phyloP scores from a whole-genome alignment of 1,140 invertebrate genomes.

The Drosophila murphyi region DNA sequence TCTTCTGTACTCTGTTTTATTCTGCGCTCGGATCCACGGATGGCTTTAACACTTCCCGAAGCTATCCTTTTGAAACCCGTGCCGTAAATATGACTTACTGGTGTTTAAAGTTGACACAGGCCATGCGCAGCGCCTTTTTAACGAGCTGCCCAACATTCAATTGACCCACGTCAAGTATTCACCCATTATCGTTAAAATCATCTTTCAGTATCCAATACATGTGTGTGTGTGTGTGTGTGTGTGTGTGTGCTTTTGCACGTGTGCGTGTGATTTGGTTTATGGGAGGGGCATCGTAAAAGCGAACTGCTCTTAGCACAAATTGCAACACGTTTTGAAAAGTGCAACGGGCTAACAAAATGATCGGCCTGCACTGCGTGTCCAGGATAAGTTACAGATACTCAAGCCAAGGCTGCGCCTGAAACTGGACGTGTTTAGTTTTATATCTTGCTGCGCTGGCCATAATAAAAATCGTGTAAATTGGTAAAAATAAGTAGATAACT shows the following conservation, averaged over 20 bases:
- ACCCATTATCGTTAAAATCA: conserved; percentile 77
- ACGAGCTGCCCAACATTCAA: conserved; percentile 44
- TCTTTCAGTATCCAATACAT: conserved; percentile 56
- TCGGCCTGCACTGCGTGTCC: conserved; percentile 42
- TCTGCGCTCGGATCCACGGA: conserved; percentile 14
- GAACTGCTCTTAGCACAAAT: conserved; percentile 68
- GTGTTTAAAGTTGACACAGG: conserved; percentile 67
- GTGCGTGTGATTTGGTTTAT: background rate
- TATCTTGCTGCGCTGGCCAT: conserved; percentile 26
- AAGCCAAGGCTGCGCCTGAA: conserved; percentile 4
- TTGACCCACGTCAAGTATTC: conserved; percentile 63
- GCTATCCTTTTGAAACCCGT: conserved; percentile 42
- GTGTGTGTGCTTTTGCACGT: background rate
- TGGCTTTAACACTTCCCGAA: conserved; percentile 74
- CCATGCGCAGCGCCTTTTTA: conserved; percentile 33
- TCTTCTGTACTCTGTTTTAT: conserved; percentile 3
- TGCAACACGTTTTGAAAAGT: conserved; percentile 67
- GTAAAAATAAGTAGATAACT: conserved; percentile 23
- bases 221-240: conserved; percentile 1
- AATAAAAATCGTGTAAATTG: conserved; percentile 46
- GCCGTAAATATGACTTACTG: conserved; percentile 79
- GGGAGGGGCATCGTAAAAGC: conserved; percentile 35
- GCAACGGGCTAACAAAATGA: conserved; percentile 55
- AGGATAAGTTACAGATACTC: conserved; percentile 41
- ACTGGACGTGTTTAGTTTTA: conserved; percentile 39